These are phyloP conservation scores for Helicoverpa zea DNA, from an alignment of 1,140 invertebrate genomes.

Conservation along the genomic window DNA sequence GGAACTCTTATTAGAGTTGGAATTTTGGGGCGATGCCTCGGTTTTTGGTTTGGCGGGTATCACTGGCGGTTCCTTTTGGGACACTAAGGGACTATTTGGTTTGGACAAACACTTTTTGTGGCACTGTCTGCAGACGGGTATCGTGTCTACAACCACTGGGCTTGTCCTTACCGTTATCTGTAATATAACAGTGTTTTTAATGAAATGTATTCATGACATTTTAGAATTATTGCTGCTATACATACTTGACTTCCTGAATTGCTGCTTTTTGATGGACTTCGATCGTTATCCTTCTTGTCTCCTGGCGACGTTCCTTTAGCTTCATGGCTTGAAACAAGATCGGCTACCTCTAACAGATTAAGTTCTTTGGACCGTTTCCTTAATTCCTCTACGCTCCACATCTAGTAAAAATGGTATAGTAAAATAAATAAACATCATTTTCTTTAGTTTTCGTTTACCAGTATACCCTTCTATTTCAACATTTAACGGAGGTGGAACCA, in stretches of 20 bases:
- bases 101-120: constrained; percentile 90
- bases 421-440: neutral
- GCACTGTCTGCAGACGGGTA: constrained; percentile 91
- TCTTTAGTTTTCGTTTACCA: neutral
- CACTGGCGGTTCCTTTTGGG: constrained; percentile 78
- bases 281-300: constrained; percentile 87
- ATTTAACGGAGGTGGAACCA: too few relatives aligned
- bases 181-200: constrained; percentile 55
- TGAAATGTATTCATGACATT: neutral
- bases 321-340: constrained; percentile 70
- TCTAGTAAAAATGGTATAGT: constrained; percentile 60
- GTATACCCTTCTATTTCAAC: too few relatives aligned
- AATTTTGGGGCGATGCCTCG: constrained; percentile 78
- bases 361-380: constrained; percentile 89
- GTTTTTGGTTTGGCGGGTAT: constrained; percentile 72
- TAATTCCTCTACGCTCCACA: constrained; percentile 91
- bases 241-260: constrained; percentile 91
- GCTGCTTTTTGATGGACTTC: constrained; percentile 90
- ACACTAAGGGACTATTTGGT: constrained; percentile 84
- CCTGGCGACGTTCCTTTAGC: constrained; percentile 65
- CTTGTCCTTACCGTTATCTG: constrained; percentile 91
- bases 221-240: neutral
- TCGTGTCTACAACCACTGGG: constrained; percentile 88
- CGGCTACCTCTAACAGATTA: constrained; percentile 87
- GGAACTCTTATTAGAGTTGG: constrained; percentile 78